Evolutionary conservation across 2,888 invertebrate species (phyloP), one percentile per base, ranked within the genome.

Genomic region (Perizoma flavofasciatum): DNA sequence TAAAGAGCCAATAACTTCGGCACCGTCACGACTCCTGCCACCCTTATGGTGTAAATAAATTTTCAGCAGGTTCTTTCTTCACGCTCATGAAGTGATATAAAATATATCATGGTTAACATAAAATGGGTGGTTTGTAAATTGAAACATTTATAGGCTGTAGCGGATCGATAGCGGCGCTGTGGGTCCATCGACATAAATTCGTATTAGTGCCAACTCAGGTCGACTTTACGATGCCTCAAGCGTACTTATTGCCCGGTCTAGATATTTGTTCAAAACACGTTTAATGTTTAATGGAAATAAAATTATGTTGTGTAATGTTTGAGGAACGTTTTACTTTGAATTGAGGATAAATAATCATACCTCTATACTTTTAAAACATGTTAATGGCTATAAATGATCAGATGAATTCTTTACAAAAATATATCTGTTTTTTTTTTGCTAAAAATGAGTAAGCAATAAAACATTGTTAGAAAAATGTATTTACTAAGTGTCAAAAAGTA

Each of bases 131-230:
- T 82, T 82, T 79, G 75, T 68, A 89, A 89, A 87, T 88, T 88
- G 89, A 85, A 89, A 85, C 86, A 85, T 85, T 86, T 86, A 89
- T 88, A 84, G 82, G 83, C 76, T 81, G 77, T 76, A 74, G 71
- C 69, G 85, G 84, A 84, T 88, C 89, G 86, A 88, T 87, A 86
- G 79, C 77, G 81, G 77, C 75, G 74, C 68, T 70, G 76, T 74
- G 72, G 81, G 88, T 87, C 86, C 86, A 81, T 86, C 81, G 89
- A 89, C 89, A 88, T 91, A 90, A 91, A 92, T 90, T 86, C 84
- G 88, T 81, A 91, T 92, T 90, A 91, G 85, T 88, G 91, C 88
- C 90, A 88, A 84, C 88, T 88, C 85, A 84, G 86, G 88, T 86
- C 90, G 88, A 86, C 87, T 91, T 90, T 90, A 89, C 89, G 88